Evolutionary conservation across 1,140 invertebrate species (phyloP).

Genomic region (Drosophila kurseongensis): DNA sequence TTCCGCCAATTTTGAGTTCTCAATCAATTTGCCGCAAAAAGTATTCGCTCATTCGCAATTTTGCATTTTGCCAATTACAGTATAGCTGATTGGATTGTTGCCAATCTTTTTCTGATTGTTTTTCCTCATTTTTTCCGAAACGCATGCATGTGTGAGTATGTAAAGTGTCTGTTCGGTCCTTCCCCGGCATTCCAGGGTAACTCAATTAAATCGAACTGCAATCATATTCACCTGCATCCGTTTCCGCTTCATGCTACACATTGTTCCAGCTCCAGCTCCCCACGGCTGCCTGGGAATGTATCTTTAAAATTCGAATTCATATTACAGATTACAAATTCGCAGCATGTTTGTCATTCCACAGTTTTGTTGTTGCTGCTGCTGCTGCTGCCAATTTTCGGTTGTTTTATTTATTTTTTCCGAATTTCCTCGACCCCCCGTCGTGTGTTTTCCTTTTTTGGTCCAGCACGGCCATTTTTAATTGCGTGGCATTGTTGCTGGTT

Average conservation of each 20-base stretch:
- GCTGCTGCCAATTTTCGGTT: constrained; percentile 39
- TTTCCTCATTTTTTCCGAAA: constrained; percentile 18
- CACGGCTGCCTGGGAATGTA: constrained; percentile 36
- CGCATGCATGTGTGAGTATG: constrained; percentile 5
- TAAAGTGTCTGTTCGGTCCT: constrained; percentile 16
- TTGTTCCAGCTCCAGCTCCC: constrained; percentile 32
- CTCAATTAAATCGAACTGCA: constrained; percentile 78
- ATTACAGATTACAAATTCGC: constrained; percentile 83
- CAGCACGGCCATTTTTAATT: constrained; percentile 74
- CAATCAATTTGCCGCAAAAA: constrained; percentile 74
- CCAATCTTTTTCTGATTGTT: constrained; percentile 46
- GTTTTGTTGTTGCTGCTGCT: constrained; percentile 31
- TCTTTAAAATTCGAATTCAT: constrained; percentile 67
- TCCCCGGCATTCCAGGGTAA: constrained; percentile 50
- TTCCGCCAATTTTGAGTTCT: constrained; percentile 64
- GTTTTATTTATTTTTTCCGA: constrained; percentile 40
- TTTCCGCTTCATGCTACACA: constrained; percentile 34
- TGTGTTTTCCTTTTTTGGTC: constrained; percentile 8
- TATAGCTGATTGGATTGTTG: constrained; percentile 77
- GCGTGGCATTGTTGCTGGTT: constrained; percentile 72
- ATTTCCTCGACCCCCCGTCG: not conserved
- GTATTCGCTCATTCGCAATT: constrained; percentile 71
- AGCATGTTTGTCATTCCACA: constrained; percentile 78
- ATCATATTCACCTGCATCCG: constrained; percentile 67
- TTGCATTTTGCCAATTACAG: constrained; percentile 77